Conservation (phyloP, 2,113 vertebrate genomes). For the Aspidoscelis tigris region DNA sequence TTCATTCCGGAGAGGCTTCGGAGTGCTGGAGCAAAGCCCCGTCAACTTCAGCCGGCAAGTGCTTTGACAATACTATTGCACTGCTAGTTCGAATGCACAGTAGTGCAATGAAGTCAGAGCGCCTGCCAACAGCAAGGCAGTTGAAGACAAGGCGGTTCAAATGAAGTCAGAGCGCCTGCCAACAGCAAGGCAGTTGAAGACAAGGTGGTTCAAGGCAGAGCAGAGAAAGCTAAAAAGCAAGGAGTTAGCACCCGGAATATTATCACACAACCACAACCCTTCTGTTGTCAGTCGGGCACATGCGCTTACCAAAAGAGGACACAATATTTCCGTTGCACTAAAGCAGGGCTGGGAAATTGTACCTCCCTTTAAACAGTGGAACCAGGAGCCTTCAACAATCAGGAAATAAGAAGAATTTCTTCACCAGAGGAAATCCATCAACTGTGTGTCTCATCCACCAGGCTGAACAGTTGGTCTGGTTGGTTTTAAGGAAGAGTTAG, state of each 20-base stretch:
- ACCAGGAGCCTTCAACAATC: too few relatives aligned
- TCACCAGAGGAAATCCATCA: too few relatives aligned
- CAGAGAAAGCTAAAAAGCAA: slow-evolving; percentile 14
- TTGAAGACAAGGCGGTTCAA: not conserved
- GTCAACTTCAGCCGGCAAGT: slow-evolving; percentile 82
- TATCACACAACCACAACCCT: slow-evolving; percentile 8
- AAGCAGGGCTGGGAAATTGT: not conserved
- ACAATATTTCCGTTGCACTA: slow-evolving; percentile 40
- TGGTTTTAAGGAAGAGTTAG: too few relatives aligned
- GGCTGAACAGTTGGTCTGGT: too few relatives aligned
- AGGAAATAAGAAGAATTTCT: too few relatives aligned
- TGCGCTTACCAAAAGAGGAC: slow-evolving; percentile 23
- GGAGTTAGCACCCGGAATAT: slow-evolving; percentile 11
- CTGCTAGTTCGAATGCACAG: slow-evolving; percentile 96
- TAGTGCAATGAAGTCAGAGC: slow-evolving; percentile 99
- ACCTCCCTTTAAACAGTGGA: too few relatives aligned
- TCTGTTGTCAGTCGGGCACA: slow-evolving; percentile 21
- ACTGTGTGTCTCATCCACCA: too few relatives aligned
- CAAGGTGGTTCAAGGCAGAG: not conserved
- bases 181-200: slow-evolving; percentile 74
- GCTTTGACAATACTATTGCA: slow-evolving; percentile 99
- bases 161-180: slow-evolving; percentile 81
- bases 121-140: slow-evolving; percentile 80
- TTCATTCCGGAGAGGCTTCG: slow-evolving; percentile 5
- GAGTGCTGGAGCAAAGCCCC: slow-evolving; percentile 35